A percentile compares a stretch with the other conserved stretches of the same genome.
phyloP scores from a whole-genome alignment of 2,888 invertebrate species.

The Rhogogaster chlorosoma region DNA sequence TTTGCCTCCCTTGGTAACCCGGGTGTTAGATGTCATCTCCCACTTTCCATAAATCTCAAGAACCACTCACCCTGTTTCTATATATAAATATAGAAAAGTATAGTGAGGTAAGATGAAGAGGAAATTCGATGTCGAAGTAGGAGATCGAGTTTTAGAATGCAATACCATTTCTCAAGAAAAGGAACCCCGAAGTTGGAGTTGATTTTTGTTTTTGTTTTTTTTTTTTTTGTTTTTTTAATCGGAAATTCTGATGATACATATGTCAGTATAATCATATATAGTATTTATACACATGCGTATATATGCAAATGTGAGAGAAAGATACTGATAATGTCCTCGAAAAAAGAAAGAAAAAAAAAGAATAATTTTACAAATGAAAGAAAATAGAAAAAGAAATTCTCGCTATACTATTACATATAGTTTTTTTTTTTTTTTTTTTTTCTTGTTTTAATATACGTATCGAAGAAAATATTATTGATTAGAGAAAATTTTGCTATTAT shows the following conservation, averaged over 20 bases:
- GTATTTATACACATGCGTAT: too few relatives aligned
- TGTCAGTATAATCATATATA: too few relatives aligned
- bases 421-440: too few relatives aligned
- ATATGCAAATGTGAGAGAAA: too few relatives aligned
- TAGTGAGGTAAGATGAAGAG: background rate
- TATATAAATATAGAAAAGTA: background rate
- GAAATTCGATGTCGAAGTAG: background rate
- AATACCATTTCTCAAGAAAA: background rate
- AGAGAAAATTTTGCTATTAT: background rate
- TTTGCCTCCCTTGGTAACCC: background rate
- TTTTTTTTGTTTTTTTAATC: background rate
- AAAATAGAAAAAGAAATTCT: too few relatives aligned
- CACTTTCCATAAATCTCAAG: constrained; percentile 20
- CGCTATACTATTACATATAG: too few relatives aligned
- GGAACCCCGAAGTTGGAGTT: background rate
- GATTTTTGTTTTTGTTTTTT: background rate
- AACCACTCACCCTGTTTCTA: background rate
- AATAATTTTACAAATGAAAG: too few relatives aligned
- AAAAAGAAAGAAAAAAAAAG: too few relatives aligned
- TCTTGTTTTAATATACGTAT: too few relatives aligned
- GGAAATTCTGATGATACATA: too few relatives aligned
- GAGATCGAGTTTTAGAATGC: background rate
- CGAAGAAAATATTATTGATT: too few relatives aligned
- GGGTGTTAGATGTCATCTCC: background rate
- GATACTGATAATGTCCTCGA: too few relatives aligned